Evolutionary conservation across 2,113 vertebrate species (phyloP), one percentile per base, ranked within the genome.

Genomic region (Bufo bufo): DNA sequence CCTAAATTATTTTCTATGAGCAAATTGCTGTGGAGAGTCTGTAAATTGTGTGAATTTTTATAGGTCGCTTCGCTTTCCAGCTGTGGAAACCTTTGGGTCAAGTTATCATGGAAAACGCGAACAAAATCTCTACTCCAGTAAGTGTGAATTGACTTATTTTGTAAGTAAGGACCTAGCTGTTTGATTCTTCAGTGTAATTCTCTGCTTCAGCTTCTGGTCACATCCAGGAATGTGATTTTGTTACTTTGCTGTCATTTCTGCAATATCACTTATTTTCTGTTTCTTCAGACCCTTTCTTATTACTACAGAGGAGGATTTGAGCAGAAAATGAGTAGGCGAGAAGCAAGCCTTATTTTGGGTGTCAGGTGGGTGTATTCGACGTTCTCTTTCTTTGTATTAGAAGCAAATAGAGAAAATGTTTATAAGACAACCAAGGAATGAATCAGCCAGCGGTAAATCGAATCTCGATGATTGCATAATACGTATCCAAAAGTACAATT

Each of bases 221-320:
- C 49, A 33, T 81, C 59, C 16, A 17, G 10, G 16, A 69, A 52
- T 80, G 77, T 80, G 61, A 80, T 87, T 20, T 65, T 71, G 63
- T 19, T 74, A 85, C 12, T 77, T 77, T 77, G 84, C 59, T 86
- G 85, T 56, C 23, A 87, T 82, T 69, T 79, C 86, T 63, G 92
- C 58, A 59, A 65, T 77, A 45, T 52, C 9, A 20, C 56, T 54
- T 79, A 59, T 86, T 79, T 86, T 79, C 75, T 86, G 86, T 69
- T 69, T 58, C 0, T 81, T 49, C 90, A 99, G 97, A 93, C 92
- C 63, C 93, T 97, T 93, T 97, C 96, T 58, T 91, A 94, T 0
- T 98, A 99, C 92, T 99, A 99, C 92, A 98, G 97, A 96, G 98
- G 98, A 91, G 97, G 97, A 91, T 99, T 99, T 94, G 97, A 99